Percentiles rank a stretch among this genome's conserved stretches.
Evolutionary conservation across 2,888 invertebrate genomes (phyloP).

Genomic region (Lasioglossum zephyrum): DNA sequence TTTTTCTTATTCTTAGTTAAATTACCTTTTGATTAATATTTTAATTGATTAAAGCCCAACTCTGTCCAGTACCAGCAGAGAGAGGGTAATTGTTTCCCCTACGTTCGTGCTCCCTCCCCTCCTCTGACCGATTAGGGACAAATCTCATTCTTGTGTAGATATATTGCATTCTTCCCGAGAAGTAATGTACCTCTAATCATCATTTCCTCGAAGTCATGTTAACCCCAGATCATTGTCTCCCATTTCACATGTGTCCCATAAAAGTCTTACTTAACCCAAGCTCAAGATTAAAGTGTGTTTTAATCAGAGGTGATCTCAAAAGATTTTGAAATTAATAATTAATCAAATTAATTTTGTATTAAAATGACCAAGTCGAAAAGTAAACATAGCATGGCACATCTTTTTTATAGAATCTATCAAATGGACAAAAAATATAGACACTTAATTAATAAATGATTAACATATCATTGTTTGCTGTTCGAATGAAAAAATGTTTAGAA

Average conservation of each 20-base stretch:
- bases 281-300: not conserved
- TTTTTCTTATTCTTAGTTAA: no score
- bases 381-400: not conserved
- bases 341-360: no score
- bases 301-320: not conserved
- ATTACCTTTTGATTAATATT: no score
- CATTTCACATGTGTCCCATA: not conserved
- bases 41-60: no score
- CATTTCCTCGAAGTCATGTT: slow-evolving; percentile 31
- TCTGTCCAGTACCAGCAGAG: no score
- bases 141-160: not conserved
- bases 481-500: not conserved
- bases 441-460: not conserved
- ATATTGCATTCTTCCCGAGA: slow-evolving; percentile 22
- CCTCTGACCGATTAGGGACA: no score
- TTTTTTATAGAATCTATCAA: not conserved
- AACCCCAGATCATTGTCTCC: slow-evolving; percentile 1
- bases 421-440: no score
- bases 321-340: no score
- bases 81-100: no score
- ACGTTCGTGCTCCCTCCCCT: no score
- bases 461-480: not conserved
- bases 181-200: slow-evolving; percentile 4
- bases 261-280: not conserved
- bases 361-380: not conserved